A percentile compares a stretch with the other conserved stretches of the same genome.
Conservation (phyloP, 2,888 invertebrate genomes). For the Campaea margaritaria region DNA sequence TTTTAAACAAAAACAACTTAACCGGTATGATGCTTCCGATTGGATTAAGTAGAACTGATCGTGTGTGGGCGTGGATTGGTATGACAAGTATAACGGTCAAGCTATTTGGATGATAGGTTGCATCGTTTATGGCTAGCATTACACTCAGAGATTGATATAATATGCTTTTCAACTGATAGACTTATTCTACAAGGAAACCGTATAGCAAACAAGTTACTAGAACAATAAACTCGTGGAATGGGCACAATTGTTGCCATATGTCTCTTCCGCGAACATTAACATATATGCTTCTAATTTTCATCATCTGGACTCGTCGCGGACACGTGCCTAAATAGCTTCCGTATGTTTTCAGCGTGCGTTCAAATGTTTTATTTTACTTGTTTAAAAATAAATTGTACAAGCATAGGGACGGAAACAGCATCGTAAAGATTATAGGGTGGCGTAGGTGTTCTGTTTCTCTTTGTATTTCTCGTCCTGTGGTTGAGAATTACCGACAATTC, state of each 20-base stretch:
- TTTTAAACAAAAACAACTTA: too few species aligned
- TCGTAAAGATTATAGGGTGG: slow-evolving; percentile 10
- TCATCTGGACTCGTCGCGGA: not conserved
- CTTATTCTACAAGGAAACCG: not conserved
- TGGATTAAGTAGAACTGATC: too few species aligned
- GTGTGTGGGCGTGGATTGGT: too few species aligned
- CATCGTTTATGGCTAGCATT: too few species aligned
- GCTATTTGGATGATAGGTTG: too few species aligned
- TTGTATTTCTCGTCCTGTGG: not conserved
- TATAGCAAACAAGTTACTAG: not conserved
- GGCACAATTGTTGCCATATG: not conserved
- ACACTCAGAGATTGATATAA: too few species aligned
- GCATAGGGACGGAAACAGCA: slow-evolving; percentile 14
- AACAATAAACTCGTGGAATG: not conserved
- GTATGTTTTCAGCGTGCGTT: slow-evolving; percentile 17
- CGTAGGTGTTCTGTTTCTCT: slow-evolving; percentile 1
- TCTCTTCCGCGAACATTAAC: not conserved
- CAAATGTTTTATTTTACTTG: slow-evolving; percentile 23
- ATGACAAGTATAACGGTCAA: too few species aligned
- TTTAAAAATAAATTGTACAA: slow-evolving; percentile 23
- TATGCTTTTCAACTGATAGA: too few species aligned
- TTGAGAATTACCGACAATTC: too few species aligned
- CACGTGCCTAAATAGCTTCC: not conserved
- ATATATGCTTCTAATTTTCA: not conserved
- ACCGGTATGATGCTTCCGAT: too few species aligned